A percentile compares a stretch with the other conserved stretches of the same genome.
Evolutionary conservation across 2,797 vertebrate species (phyloP).

Genomic region (Xenopus petersii): DNA sequence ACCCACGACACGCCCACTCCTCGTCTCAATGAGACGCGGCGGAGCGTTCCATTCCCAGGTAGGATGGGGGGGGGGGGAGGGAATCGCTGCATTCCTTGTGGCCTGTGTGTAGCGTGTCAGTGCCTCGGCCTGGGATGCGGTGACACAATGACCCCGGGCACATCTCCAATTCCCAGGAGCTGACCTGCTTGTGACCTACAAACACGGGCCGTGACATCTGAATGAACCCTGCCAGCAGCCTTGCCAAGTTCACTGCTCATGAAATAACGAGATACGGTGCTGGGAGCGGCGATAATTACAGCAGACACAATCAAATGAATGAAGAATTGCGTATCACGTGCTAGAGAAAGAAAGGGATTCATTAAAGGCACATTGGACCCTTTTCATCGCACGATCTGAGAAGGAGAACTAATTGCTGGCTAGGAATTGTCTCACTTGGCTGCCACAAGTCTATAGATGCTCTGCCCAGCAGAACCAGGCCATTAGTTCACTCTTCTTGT

Average conservation of each 20-base stretch:
- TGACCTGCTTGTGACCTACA: conserved; percentile 88
- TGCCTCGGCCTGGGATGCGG: background rate
- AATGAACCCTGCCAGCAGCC: conserved; percentile 78
- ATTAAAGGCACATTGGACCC: conserved; percentile 67
- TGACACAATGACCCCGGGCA: conserved; percentile 1
- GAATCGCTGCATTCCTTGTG: too few species aligned
- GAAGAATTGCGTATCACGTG: background rate
- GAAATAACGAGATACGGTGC: conserved; percentile 74
- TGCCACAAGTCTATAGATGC: too few species aligned
- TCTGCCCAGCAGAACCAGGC: background rate
- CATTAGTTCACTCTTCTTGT: conserved; percentile 6
- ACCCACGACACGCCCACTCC: too few species aligned
- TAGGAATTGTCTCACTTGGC: conserved; percentile 54
- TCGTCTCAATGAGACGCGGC: too few species aligned
- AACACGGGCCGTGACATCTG: conserved; percentile 80
- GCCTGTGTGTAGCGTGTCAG: background rate
- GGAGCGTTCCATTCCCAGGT: background rate
- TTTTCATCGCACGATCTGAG: conserved; percentile 56
- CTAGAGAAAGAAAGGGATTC: conserved; percentile 31
- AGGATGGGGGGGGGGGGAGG: background rate
- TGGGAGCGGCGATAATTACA: conserved; percentile 74
- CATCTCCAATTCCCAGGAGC: conserved; percentile 59
- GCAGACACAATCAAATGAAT: conserved; percentile 39
- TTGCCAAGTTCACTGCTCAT: conserved; percentile 91
- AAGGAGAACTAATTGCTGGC: conserved; percentile 58